Evolutionary conservation across 2,888 invertebrate species (phyloP).

Genomic region (Rotaria socialis): DNA sequence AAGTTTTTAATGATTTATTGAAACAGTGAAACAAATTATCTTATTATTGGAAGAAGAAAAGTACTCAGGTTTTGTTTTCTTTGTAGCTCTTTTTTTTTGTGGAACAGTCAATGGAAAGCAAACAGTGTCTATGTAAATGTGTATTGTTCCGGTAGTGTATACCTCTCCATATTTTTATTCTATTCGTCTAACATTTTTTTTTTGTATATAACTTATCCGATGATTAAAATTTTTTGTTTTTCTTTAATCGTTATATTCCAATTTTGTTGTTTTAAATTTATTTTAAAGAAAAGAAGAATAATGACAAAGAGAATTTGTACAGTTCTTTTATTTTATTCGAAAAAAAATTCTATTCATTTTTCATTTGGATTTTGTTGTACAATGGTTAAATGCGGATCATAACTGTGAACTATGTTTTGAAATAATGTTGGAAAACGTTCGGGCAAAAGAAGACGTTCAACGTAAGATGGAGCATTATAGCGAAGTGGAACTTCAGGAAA

Average conservation of each 20-base stretch:
- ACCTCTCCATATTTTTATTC: background rate
- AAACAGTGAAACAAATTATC: background rate
- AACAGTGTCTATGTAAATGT: background rate
- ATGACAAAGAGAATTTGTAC: background rate
- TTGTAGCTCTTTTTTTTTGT: background rate
- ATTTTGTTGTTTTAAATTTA: slow-evolving; percentile 6
- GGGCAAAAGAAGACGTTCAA: slow-evolving; percentile 14
- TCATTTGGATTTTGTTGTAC: background rate
- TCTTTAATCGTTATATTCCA: background rate
- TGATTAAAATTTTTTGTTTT: slow-evolving; percentile 1
- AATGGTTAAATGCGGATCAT: background rate
- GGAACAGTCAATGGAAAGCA: background rate
- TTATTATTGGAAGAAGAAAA: background rate
- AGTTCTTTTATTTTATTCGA: background rate
- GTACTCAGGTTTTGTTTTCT: background rate
- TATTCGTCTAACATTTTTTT: background rate
- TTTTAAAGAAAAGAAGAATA: background rate
- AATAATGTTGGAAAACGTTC: slow-evolving; percentile 30
- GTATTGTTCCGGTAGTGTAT: slow-evolving; percentile 22
- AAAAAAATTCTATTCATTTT: background rate
- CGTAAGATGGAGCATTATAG: slow-evolving; percentile 9
- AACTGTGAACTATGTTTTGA: background rate
- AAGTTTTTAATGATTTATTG: background rate
- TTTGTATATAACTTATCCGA: slow-evolving; percentile 9
- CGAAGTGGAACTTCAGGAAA: background rate